Conservation (phyloP, 1,140 invertebrate species). For the Galendromus occidentalis region DNA sequence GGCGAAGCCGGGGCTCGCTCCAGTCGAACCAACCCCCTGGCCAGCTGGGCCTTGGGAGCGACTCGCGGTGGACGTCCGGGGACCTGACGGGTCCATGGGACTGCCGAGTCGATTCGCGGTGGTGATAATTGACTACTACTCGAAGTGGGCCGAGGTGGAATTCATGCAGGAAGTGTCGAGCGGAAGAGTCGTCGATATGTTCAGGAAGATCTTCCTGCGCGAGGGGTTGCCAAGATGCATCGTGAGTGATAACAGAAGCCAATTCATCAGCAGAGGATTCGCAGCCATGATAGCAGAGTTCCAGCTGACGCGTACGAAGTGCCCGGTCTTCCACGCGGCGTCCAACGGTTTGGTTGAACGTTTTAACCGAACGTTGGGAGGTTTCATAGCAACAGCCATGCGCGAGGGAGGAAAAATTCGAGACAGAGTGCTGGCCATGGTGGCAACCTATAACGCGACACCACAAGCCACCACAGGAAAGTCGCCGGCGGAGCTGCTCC, state of each 20-base stretch:
- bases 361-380: neutral
- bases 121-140: conserved; percentile 13
- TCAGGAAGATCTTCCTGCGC: conserved; percentile 12
- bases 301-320: neutral
- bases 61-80: conserved; percentile 14
- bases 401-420: no score
- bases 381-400: neutral
- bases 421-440: no score
- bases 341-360: neutral
- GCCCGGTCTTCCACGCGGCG: neutral
- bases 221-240: conserved; percentile 13
- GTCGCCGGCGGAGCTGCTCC: no score
- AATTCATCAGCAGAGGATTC: conserved; percentile 16
- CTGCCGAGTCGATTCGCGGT: conserved; percentile 2
- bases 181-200: conserved; percentile 11
- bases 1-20: no score
- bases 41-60: no score
- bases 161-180: conserved; percentile 8
- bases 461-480: no score
- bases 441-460: no score
- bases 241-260: conserved; percentile 13
- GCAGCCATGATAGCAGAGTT: neutral
- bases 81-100: conserved; percentile 10
- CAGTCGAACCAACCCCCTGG: no score
- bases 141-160: no score